phyloP scores from a whole-genome alignment of 2,888 invertebrate genomes.

The Plagodis dolabraria region DNA sequence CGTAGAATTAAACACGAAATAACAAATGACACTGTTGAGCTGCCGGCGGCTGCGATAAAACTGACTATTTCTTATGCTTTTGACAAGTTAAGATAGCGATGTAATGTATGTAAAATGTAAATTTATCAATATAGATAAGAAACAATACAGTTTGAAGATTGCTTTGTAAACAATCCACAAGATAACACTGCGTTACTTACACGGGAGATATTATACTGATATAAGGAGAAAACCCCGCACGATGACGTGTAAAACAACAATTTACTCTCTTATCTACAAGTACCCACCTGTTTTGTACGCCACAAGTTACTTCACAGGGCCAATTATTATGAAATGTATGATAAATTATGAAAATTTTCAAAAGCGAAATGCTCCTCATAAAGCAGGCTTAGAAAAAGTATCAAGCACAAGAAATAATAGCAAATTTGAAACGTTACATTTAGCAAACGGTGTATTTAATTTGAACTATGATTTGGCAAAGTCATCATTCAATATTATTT shows the following conservation, averaged over 20 bases:
- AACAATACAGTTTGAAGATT: conserved; percentile 69
- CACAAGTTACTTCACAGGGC: too few species aligned
- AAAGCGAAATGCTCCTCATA: too few species aligned
- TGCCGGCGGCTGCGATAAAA: conserved; percentile 65
- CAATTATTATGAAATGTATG: too few species aligned
- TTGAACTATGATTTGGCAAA: too few species aligned
- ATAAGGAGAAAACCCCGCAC: conserved; percentile 24
- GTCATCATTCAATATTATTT: too few species aligned
- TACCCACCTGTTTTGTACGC: background rate
- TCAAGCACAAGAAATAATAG: too few species aligned
- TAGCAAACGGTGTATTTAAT: too few species aligned
- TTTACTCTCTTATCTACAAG: conserved; percentile 1
- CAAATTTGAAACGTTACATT: too few species aligned
- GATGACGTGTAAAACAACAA: conserved; percentile 5
- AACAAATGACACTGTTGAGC: conserved; percentile 56
- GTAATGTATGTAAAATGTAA: conserved; percentile 63
- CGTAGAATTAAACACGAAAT: conserved; percentile 42
- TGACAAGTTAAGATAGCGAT: conserved; percentile 69
- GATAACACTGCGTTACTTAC: conserved; percentile 47
- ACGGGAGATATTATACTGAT: conserved; percentile 38
- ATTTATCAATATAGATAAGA: conserved; percentile 81
- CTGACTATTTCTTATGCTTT: conserved; percentile 71
- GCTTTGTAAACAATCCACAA: conserved; percentile 59
- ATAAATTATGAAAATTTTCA: too few species aligned
- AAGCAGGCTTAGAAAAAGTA: too few species aligned